Evolutionary conservation across 2,888 invertebrate species (phyloP), one percentile per base, ranked within the genome.

Genomic region (Dexiosoma caninum): DNA sequence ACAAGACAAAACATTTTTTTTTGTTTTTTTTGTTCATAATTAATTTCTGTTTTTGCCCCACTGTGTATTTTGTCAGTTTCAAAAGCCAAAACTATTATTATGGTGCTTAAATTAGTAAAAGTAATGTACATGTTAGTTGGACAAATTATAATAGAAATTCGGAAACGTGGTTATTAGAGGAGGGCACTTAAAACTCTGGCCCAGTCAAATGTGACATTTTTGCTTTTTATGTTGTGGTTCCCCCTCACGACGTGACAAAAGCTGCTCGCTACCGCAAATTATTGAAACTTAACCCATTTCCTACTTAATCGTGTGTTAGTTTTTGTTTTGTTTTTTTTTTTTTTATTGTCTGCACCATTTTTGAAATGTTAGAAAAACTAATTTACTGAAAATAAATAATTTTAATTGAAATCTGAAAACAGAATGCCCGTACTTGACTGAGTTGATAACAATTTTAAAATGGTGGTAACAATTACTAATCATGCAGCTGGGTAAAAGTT

Each of bases 301-400:
- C 23, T 9, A n/a, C 0, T 42, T 35, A 42, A 32, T 53, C 19
- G 9, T 21, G 19, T 42, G n/a, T 10, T 44, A 1, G 23, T 55
- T 72, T 59, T 60, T 66, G 42, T n/a, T n/a, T n/a, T n/a, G n/a
- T n/a, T n/a, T n/a, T n/a, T n/a, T n/a, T n/a, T n/a, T n/a, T n/a
- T n/a, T n/a, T n/a, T n/a, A n/a, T n/a, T n/a, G 66, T 78, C 51
- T 71, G 46, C 55, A 53, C 67, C 66, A 78, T 72, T 78, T 78
- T 72, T 72, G 53, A 72, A 71, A 71, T 78, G 66, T 66, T 59
- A 35, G n/a, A n/a, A n/a, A n/a, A n/a, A n/a, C n/a, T n/a, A n/a
- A n/a, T n/a, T n/a, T n/a, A n/a, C n/a, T n/a, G n/a, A n/a, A n/a
- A n/a, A n/a, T n/a, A n/a, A n/a, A n/a, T n/a, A n/a, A n/a, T n/a